These are phyloP conservation scores for Rhyacophila evoluta DNA, from an alignment of 2,888 invertebrate genomes.

Conservation along the genomic window DNA sequence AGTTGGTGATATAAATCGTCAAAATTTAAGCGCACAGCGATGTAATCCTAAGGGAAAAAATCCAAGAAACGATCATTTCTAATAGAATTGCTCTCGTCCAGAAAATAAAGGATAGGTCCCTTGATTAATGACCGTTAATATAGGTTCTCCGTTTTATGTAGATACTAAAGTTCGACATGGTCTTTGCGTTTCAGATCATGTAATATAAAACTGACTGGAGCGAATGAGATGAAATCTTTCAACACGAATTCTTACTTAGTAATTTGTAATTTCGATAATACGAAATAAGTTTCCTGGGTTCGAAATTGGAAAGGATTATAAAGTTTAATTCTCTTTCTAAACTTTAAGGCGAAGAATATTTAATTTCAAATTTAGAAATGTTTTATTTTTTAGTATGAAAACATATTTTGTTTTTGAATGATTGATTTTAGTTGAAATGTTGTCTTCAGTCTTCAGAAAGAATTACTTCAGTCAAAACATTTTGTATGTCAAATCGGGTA, in stretches of 20 bases:
- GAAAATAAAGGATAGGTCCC: constrained; percentile 7
- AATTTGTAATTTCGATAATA: background rate
- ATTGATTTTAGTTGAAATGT: no score
- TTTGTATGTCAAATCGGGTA: no score
- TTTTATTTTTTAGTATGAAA: no score
- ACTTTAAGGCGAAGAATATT: background rate
- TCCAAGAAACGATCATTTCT: background rate
- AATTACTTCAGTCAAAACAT: no score
- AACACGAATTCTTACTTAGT: constrained; percentile 4
- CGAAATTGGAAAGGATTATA: constrained; percentile 1
- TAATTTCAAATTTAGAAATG: no score
- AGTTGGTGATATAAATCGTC: background rate
- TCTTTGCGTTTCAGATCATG: background rate
- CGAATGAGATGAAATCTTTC: background rate
- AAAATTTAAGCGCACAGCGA: background rate
- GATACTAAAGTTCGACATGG: background rate
- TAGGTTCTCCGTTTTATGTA: background rate
- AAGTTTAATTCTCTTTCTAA: background rate
- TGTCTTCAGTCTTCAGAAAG: no score
- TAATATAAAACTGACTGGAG: background rate
- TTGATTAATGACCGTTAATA: background rate
- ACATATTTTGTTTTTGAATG: no score
- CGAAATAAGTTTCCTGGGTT: background rate
- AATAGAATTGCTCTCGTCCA: background rate
- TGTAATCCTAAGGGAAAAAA: background rate